Percentiles rank a stretch among this genome's conserved stretches.
Conservation (phyloP, 2,113 vertebrate genomes). For the Hippopotamus amphibius region DNA sequence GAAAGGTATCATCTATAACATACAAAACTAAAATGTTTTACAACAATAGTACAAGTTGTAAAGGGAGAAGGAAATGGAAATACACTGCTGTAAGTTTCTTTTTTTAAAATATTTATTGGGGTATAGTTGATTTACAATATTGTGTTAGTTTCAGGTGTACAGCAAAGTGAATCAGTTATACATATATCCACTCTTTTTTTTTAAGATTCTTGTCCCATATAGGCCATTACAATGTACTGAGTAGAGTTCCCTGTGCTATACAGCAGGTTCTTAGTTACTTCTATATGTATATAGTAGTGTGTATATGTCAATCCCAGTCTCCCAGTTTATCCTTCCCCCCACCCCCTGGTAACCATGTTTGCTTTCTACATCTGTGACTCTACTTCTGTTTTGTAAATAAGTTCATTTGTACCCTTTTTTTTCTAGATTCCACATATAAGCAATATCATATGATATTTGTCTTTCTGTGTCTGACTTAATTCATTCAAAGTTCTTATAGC, state of each 20-base stretch:
- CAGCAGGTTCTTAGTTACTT: background rate
- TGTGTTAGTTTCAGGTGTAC: background rate
- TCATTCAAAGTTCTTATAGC: background rate
- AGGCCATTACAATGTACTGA: background rate
- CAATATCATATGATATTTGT: background rate
- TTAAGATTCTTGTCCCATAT: no score
- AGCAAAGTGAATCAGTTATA: background rate
- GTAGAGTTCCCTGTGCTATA: background rate
- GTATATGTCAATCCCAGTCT: background rate
- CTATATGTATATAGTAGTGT: no score
- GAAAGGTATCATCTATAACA: background rate
- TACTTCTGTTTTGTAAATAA: background rate
- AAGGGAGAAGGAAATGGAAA: background rate
- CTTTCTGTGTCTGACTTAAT: background rate
- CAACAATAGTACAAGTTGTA: background rate
- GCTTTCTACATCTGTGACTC: background rate
- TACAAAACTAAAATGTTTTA: conserved; percentile 19
- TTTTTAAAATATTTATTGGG: no score
- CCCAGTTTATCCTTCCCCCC: background rate
- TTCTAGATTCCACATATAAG: background rate
- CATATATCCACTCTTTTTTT: no score
- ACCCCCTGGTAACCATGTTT: background rate
- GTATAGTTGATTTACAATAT: background rate
- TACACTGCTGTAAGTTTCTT: background rate
- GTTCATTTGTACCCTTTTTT: background rate